These are phyloP conservation scores for Xestia c-nigrum DNA, from an alignment of 2,888 invertebrate species.

Conservation along the genomic window DNA sequence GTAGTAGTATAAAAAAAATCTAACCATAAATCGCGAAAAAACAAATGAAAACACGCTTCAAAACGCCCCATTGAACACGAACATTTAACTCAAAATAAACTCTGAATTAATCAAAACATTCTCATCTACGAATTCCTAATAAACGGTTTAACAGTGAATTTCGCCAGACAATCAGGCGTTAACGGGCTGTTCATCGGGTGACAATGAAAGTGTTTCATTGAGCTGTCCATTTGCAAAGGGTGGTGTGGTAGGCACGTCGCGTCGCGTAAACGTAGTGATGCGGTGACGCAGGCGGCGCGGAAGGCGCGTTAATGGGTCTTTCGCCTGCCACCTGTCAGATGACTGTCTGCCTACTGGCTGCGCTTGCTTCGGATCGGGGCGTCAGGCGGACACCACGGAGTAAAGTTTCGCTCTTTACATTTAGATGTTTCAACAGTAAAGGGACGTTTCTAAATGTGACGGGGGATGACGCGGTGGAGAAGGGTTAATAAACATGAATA, in stretches of 20 bases:
- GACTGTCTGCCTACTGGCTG: constrained; percentile 79
- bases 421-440: constrained; percentile 33
- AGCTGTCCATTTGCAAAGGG: constrained; percentile 74
- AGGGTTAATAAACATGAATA: constrained; percentile 46
- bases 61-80: constrained; percentile 7
- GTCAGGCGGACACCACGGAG: constrained; percentile 65
- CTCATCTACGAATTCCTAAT: constrained; percentile 61
- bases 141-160: constrained; percentile 66
- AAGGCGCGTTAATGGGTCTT: constrained; percentile 83
- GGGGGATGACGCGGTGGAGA: constrained; percentile 14
- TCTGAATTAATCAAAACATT: constrained; percentile 64
- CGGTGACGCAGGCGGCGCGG: constrained; percentile 71
- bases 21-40: neutral
- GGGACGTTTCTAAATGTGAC: constrained; percentile 27
- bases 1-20: neutral
- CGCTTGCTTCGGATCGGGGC: constrained; percentile 70
- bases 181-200: constrained; percentile 69
- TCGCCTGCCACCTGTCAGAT: constrained; percentile 83
- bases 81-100: constrained; percentile 42
- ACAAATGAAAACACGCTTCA: constrained; percentile 1
- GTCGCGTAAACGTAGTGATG: constrained; percentile 70
- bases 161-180: constrained; percentile 65
- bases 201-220: constrained; percentile 77
- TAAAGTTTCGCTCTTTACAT: constrained; percentile 65
- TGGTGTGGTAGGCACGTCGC: constrained; percentile 67